These are phyloP conservation scores for Antechinus stuartii DNA, from an alignment of 2,113 vertebrate genomes.

Conservation along the genomic window DNA sequence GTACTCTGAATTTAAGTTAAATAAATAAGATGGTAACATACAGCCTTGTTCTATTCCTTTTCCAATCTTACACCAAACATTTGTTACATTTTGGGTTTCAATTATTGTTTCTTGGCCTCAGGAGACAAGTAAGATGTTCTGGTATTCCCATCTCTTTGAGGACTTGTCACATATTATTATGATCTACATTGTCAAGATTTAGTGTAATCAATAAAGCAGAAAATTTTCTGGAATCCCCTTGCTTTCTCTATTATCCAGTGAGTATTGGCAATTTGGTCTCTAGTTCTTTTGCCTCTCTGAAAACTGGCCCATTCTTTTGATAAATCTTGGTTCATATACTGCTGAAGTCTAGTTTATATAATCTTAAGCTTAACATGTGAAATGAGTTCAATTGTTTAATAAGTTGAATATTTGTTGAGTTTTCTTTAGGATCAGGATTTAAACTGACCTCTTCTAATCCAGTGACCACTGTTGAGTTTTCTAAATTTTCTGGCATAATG, in stretches of 20 bases:
- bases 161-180: not conserved
- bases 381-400: not conserved
- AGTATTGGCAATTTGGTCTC: not conserved
- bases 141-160: not conserved
- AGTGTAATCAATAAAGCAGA: not conserved
- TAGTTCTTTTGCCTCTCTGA: not conserved
- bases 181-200: not conserved
- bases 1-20: not conserved
- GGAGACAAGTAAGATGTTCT: not conserved
- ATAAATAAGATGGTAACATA: not conserved
- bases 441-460: not conserved
- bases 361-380: not conserved
- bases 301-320: not conserved
- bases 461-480: not conserved
- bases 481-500: not conserved
- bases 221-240: not conserved
- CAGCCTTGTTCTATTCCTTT: not conserved
- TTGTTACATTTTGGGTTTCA: not conserved
- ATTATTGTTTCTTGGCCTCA: not conserved
- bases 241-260: not conserved
- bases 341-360: not conserved
- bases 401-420: not conserved
- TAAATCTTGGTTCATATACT: not conserved
- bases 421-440: not conserved
- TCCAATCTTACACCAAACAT: not conserved